Base-by-base conservation (phyloP, 1,140 invertebrate species). In the Drosophila sucinea region DNA sequence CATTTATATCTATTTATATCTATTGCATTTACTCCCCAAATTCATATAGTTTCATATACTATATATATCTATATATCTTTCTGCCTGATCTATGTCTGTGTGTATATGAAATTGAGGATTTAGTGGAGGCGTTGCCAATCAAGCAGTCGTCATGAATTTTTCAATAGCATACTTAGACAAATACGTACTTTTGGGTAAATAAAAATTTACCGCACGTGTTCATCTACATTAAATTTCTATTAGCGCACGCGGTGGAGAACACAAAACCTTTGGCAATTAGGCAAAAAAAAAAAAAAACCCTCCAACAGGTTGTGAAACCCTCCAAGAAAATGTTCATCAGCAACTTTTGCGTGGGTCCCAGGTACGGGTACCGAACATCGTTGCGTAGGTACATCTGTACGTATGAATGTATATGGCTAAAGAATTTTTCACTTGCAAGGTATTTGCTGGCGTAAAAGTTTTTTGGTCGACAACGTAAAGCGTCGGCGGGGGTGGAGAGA, bases 151-250 rank as follows among this genome's bases (percentile, higher is more conserved):
- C 64, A 71, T 73, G 64, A 69, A 67, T 77, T 74, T 87, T 82
- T 79, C 41, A 79, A 32, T 47, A 68, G 47, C 27, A 57, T 66
- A 65, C 76, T 77, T 78, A 64, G 63, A 38, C 29, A 30, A 51
- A 27, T 47, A 10, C 8, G 40, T 3, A 30, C 4, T 3, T 4
- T 30, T 30, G 30, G 30, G 8, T 38, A 25, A 63, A 67, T 67
- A 32, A 77, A 67, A 77, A 71, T 83, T 63, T 67, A 60, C 25
- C 56, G 79, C 83, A 87, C 75, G 66, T 86, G 77, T 76, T 79
- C 76, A 72, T 79, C 81, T 77, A 75, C 79, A 89, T 89, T 79
- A 89, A 89, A 83, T 83, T 89, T 80, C 77, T 86, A 86, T 89
- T 80, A 86, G 54, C 61, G 60, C 23, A 51, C 17, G 63, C 44